A percentile compares a stretch with the other conserved stretches of the same genome.
Conservation (phyloP, 2,888 invertebrate genomes). For the Prostheceraeus crozeri region DNA sequence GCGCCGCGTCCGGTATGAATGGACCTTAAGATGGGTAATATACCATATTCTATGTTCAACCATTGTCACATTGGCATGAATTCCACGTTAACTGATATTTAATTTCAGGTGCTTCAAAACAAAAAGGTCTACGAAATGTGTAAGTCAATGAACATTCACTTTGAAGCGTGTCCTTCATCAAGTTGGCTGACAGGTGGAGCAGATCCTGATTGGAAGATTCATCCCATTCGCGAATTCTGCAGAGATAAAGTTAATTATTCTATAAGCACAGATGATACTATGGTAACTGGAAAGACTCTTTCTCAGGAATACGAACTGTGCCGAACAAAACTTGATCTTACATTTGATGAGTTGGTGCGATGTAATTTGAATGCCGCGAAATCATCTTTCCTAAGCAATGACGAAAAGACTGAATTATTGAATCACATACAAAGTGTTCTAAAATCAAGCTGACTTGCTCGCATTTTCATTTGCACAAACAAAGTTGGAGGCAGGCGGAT, state of each 20-base stretch:
- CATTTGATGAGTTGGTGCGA: constrained; percentile 57
- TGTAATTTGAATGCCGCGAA: constrained; percentile 32
- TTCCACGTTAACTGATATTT: too few relatives aligned
- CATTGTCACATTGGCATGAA: too few relatives aligned
- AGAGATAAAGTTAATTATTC: constrained; percentile 61
- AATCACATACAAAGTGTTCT: too few relatives aligned
- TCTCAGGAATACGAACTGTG: constrained; percentile 59
- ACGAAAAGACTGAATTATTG: constrained; percentile 3
- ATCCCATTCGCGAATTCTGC: constrained; percentile 60
- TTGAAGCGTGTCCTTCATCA: constrained; percentile 59
- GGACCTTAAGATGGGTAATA: too few relatives aligned
- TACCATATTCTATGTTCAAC: too few relatives aligned
- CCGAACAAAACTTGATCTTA: constrained; percentile 57
- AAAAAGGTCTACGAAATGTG: too few relatives aligned
- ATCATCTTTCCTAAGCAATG: constrained; percentile 28
- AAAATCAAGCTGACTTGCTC: too few relatives aligned
- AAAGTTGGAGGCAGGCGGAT: too few relatives aligned
- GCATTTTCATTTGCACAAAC: too few relatives aligned
- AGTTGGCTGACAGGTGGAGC: constrained; percentile 60
- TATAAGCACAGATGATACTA: constrained; percentile 62
- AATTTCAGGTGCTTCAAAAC: too few relatives aligned
- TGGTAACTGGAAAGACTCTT: constrained; percentile 59
- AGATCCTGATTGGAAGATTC: constrained; percentile 50
- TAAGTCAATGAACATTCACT: too few relatives aligned
- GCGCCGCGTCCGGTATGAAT: too few relatives aligned